Conservation (phyloP, 1,140 invertebrate species). For the Neotoxoptera formosana region DNA sequence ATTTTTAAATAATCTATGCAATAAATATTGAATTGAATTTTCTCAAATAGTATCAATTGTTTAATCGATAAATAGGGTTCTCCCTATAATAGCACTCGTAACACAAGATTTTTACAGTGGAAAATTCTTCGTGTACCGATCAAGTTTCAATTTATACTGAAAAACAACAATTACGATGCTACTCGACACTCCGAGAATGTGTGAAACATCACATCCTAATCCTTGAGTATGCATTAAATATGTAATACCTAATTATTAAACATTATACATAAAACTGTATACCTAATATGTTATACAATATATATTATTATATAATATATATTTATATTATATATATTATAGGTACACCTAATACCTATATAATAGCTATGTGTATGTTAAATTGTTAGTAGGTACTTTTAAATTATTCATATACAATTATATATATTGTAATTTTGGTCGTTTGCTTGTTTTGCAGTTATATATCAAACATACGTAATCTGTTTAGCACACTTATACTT, state of each 20-base stretch:
- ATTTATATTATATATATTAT: too few relatives aligned
- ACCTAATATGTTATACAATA: too few relatives aligned
- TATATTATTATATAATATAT: too few relatives aligned
- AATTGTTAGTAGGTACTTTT: neutral
- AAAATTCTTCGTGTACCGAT: neutral
- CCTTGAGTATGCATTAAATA: neutral
- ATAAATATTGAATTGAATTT: too few relatives aligned
- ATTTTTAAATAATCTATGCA: too few relatives aligned
- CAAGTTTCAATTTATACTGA: neutral
- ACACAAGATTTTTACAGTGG: neutral
- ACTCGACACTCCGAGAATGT: conserved; percentile 19
- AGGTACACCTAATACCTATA: too few relatives aligned
- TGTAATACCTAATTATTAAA: neutral
- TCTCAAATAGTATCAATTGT: too few relatives aligned
- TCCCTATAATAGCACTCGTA: too few relatives aligned
- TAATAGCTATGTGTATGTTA: too few relatives aligned
- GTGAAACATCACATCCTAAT: neutral
- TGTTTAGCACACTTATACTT: conserved; percentile 22
- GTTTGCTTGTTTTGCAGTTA: conserved; percentile 10
- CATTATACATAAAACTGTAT: neutral
- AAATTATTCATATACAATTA: neutral
- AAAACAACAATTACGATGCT: neutral
- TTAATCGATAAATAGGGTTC: too few relatives aligned
- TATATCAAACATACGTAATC: neutral
- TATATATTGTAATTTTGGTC: neutral